Percentiles rank a stretch among this genome's conserved stretches.
These are phyloP conservation scores for Smittia sp. DNA, from an alignment of 2,888 invertebrate genomes.

Conservation along the genomic window DNA sequence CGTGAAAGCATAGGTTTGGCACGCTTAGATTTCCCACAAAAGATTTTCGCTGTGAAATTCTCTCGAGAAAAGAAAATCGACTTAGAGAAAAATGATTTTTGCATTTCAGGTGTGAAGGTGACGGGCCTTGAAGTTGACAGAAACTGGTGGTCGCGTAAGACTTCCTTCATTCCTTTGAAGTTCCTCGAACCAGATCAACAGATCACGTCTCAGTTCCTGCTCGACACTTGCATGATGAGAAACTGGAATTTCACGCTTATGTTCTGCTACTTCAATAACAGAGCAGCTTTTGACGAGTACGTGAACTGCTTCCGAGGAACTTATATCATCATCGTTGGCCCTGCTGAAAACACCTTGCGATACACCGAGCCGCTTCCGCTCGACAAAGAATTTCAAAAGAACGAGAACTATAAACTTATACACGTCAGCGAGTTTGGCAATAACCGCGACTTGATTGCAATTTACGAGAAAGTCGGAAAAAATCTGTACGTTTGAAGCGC, in stretches of 20 bases:
- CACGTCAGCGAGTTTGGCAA: conserved; percentile 60
- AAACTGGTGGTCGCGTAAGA: conserved; percentile 76
- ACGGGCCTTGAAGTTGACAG: conserved; percentile 74
- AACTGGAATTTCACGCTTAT: conserved; percentile 58
- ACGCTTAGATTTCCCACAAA: not conserved
- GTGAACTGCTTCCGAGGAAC: conserved; percentile 62
- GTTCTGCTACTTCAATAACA: conserved; percentile 80
- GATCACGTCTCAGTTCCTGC: conserved; percentile 51
- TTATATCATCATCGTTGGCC: conserved; percentile 72
- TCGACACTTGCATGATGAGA: conserved; percentile 51
- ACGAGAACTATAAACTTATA: conserved; percentile 58
- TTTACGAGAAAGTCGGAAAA: conserved; percentile 55
- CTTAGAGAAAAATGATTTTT: conserved; percentile 13
- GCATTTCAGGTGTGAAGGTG: conserved; percentile 59
- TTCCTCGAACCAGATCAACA: conserved; percentile 55
- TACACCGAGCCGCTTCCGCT: conserved; percentile 73
- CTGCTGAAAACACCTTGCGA: conserved; percentile 58
- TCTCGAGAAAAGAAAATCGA: no score
- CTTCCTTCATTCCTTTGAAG: conserved; percentile 68
- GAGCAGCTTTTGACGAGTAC: conserved; percentile 66
- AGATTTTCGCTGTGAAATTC: conserved; percentile 34
- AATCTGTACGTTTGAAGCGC: not conserved
- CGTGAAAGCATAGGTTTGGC: conserved; percentile 61
- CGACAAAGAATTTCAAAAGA: conserved; percentile 55
- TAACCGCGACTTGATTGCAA: conserved; percentile 64